These are phyloP conservation scores for Drosophila nannoptera DNA, from an alignment of 1,140 invertebrate species.

Conservation along the genomic window DNA sequence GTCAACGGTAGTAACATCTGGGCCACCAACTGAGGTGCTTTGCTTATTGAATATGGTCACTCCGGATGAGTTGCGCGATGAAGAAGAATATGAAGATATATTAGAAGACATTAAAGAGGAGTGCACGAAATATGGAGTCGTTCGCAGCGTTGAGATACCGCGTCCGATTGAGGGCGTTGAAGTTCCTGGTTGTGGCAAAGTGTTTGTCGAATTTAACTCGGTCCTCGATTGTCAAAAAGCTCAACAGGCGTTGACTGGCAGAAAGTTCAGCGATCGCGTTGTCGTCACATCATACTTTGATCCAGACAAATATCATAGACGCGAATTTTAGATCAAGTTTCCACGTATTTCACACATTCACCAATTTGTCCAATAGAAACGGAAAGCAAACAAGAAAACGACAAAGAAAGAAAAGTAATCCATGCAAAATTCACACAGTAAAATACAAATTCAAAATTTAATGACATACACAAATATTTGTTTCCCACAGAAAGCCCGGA, in stretches of 20 bases:
- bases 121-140: slow-evolving; percentile 98
- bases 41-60: slow-evolving; percentile 99
- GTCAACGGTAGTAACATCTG: slow-evolving; percentile 89
- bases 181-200: slow-evolving; percentile 98
- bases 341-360: slow-evolving; percentile 71
- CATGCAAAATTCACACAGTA: slow-evolving; percentile 37
- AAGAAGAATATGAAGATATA: slow-evolving; percentile 99
- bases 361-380: slow-evolving; percentile 57
- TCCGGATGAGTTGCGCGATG: slow-evolving; percentile 97
- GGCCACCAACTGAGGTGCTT: slow-evolving; percentile 96
- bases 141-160: slow-evolving; percentile 97
- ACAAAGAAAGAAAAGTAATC: not conserved
- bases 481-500: not conserved
- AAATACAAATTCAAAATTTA: slow-evolving; percentile 48
- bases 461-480: slow-evolving; percentile 21
- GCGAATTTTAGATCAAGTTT: slow-evolving; percentile 91
- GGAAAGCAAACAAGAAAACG: slow-evolving; percentile 6
- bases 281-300: slow-evolving; percentile 99
- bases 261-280: slow-evolving; percentile 99
- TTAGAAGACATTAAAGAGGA: slow-evolving; percentile 99
- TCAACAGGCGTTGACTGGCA: slow-evolving; percentile 97
- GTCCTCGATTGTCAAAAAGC: slow-evolving; percentile 98
- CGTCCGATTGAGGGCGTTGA: slow-evolving; percentile 97
- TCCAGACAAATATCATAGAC: slow-evolving; percentile 98
- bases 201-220: slow-evolving; percentile 99